Conservation (phyloP, 2,888 invertebrate species). For the Pantelozetes paolii region DNA sequence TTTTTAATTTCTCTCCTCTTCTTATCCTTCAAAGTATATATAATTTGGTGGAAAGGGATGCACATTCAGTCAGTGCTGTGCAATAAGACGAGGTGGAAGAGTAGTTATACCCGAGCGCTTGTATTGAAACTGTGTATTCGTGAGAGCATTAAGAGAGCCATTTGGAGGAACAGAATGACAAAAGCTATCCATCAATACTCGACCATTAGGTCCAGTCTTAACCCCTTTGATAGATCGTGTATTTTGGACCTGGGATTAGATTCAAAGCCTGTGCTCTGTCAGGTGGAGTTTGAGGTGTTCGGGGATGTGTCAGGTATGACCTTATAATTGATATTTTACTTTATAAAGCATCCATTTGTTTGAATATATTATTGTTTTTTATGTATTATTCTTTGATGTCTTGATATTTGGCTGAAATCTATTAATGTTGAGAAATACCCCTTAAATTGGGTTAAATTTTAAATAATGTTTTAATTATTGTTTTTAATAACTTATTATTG, state of each 20-base stretch:
- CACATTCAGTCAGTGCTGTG: constrained; percentile 13
- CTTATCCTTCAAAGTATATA: neutral
- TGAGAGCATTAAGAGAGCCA: constrained; percentile 9
- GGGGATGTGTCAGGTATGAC: constrained; percentile 63
- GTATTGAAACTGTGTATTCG: constrained; percentile 20
- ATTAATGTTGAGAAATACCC: no score
- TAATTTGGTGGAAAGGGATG: neutral
- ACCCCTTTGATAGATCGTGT: neutral
- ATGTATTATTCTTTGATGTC: no score
- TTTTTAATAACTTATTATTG: no score
- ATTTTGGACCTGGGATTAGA: neutral
- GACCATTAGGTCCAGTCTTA: constrained; percentile 16
- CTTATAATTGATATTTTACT: constrained; percentile 54
- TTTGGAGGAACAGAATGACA: constrained; percentile 24
- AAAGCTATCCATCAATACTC: constrained; percentile 40
- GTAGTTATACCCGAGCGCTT: constrained; percentile 24
- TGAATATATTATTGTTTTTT: neutral
- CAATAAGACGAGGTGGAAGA: constrained; percentile 17
- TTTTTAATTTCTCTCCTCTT: neutral
- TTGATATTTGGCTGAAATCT: no score
- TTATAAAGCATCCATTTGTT: neutral
- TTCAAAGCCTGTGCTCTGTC: constrained; percentile 44
- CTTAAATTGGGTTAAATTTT: no score
- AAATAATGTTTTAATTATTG: no score
- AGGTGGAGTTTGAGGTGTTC: constrained; percentile 80